These are phyloP conservation scores for Corythoichthys intestinalis DNA, from an alignment of 2,113 vertebrate genomes.

Conservation along the genomic window DNA sequence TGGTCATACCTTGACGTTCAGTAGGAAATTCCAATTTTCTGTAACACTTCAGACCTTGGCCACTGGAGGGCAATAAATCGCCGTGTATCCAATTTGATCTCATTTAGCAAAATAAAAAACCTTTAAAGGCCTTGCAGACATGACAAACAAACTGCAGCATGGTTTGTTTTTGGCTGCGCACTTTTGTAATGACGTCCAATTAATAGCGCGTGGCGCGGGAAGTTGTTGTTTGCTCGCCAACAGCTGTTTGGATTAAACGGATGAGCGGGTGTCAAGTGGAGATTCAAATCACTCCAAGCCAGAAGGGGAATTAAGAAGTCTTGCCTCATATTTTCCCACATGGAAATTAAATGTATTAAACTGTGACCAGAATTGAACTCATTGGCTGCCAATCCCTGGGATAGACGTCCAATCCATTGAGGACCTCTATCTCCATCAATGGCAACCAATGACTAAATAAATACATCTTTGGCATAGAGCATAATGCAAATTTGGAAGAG, in stretches of 20 bases:
- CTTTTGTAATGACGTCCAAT: constrained; percentile 43
- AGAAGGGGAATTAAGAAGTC: not conserved
- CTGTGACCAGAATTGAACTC: too few species aligned
- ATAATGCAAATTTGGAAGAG: too few species aligned
- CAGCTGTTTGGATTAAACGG: constrained; percentile 55
- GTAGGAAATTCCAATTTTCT: too few species aligned
- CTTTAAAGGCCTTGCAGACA: constrained; percentile 19
- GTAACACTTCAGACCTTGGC: not conserved
- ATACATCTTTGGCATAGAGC: too few species aligned
- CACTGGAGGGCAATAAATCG: constrained; percentile 56
- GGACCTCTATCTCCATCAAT: too few species aligned
- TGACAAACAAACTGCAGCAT: constrained; percentile 32
- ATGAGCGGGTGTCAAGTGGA: constrained; percentile 45
- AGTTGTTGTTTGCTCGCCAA: constrained; percentile 47
- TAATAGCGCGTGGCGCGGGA: constrained; percentile 37
- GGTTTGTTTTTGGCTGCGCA: constrained; percentile 30
- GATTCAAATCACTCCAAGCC: constrained; percentile 26
- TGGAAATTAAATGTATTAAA: too few species aligned
- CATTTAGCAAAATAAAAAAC: constrained; percentile 32
- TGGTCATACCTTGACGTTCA: too few species aligned
- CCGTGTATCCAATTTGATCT: constrained; percentile 2
- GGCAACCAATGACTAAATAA: too few species aligned
- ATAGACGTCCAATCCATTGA: too few species aligned
- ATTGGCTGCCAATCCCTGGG: too few species aligned
- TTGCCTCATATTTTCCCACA: not conserved